Conservation (phyloP, 2,797 vertebrate genomes). For the Aselliscus stoliczkanus region DNA sequence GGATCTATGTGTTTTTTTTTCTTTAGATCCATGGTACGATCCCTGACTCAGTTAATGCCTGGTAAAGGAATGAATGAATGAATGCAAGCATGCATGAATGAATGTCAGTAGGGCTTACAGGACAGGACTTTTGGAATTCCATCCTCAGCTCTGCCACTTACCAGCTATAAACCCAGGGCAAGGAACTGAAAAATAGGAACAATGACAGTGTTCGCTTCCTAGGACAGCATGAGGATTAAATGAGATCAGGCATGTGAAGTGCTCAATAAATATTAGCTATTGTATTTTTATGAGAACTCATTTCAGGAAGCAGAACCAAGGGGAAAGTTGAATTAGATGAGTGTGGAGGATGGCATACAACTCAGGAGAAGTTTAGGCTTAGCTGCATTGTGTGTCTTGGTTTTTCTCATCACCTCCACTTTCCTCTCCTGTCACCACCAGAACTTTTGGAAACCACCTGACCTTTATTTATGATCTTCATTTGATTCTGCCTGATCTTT, state of each 20-base stretch:
- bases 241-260: background rate
- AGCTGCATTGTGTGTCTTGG: background rate
- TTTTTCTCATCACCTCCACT: background rate
- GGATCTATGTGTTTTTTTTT: background rate
- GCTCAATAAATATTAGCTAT: background rate
- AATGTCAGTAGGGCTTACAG: background rate
- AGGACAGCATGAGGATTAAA: background rate
- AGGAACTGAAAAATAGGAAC: background rate
- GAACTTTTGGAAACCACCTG: background rate
- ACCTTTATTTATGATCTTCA: background rate
- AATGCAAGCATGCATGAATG: background rate
- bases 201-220: background rate
- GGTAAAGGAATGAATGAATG: background rate
- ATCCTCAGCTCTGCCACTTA: background rate
- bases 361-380: background rate
- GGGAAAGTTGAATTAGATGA: background rate
- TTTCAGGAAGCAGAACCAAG: background rate
- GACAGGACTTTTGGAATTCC: background rate
- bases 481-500: background rate
- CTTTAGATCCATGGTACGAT: background rate
- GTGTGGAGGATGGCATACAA: background rate
- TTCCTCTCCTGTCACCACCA: background rate
- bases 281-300: constrained; percentile 1
- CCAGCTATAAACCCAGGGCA: background rate
- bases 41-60: background rate